A percentile compares a stretch with the other conserved stretches of the same genome.
phyloP scores from a whole-genome alignment of 2,888 invertebrate species.

The Tryphoninae sp. region DNA sequence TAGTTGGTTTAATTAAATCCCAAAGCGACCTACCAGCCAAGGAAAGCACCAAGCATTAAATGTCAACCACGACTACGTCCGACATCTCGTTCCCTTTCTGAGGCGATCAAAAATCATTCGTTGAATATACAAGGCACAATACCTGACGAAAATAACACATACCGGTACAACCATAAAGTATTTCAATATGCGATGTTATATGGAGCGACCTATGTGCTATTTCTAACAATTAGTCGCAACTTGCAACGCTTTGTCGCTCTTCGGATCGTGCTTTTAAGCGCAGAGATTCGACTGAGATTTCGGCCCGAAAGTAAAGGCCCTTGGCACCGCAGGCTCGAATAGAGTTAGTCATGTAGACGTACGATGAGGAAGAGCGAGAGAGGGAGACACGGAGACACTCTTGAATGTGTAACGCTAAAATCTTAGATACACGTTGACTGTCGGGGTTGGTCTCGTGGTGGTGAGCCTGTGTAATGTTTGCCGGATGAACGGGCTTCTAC shows the following conservation, averaged over 20 bases:
- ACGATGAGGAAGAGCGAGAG: not conserved
- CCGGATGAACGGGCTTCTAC: slow-evolving; percentile 73
- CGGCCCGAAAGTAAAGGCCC: not conserved
- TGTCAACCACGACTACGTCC: slow-evolving; percentile 22
- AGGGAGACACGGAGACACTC: slow-evolving; percentile 23
- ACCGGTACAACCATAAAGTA: no score
- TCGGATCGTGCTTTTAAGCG: not conserved
- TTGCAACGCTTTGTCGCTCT: slow-evolving; percentile 22
- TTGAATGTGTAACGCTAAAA: slow-evolving; percentile 62
- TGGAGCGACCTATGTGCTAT: not conserved
- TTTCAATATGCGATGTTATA: no score
- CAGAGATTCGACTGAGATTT: slow-evolving; percentile 12
- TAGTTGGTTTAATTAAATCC: slow-evolving; percentile 78
- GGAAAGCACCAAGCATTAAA: slow-evolving; percentile 59
- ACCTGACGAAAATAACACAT: slow-evolving; percentile 10
- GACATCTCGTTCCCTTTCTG: slow-evolving; percentile 42
- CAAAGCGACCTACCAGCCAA: slow-evolving; percentile 66
- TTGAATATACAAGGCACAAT: slow-evolving; percentile 57
- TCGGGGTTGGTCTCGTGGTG: slow-evolving; percentile 65
- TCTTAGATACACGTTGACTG: slow-evolving; percentile 67
- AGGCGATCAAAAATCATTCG: slow-evolving; percentile 52
- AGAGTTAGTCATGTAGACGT: slow-evolving; percentile 24
- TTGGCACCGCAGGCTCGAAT: slow-evolving; percentile 25
- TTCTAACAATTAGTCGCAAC: slow-evolving; percentile 33
- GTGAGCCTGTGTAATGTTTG: slow-evolving; percentile 75